Percentiles rank a stretch among this genome's conserved stretches.
Conservation (phyloP, 2,797 vertebrate species). For the Chaunax sp. region DNA sequence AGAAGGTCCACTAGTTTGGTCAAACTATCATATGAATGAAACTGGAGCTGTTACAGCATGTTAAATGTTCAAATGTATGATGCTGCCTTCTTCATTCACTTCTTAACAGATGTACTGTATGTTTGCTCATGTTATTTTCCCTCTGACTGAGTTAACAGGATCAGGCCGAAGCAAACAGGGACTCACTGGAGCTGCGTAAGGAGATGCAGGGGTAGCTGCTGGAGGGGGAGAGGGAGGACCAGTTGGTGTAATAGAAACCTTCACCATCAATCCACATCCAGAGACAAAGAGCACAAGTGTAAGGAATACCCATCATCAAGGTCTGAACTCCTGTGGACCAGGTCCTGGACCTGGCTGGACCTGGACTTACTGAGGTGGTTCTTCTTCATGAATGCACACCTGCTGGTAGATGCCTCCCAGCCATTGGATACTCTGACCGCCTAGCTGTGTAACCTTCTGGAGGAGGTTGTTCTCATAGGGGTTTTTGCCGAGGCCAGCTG, state of each 20-base stretch:
- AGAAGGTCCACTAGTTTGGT: no score
- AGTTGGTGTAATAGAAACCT: slow-evolving; percentile 30
- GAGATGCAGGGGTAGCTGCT: background rate
- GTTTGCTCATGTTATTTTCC: background rate
- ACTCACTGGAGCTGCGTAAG: slow-evolving; percentile 2
- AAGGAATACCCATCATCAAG: background rate
- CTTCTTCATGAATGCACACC: slow-evolving; percentile 8
- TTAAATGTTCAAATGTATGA: no score
- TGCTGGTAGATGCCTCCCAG: slow-evolving; percentile 53
- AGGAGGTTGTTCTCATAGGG: slow-evolving; percentile 33
- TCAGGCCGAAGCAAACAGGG: background rate
- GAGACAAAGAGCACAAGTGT: slow-evolving; percentile 2
- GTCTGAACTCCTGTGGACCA: background rate
- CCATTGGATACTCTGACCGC: slow-evolving; percentile 2
- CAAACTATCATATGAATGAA: no score
- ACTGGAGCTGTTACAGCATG: no score
- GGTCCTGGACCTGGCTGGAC: background rate
- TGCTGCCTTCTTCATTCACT: no score
- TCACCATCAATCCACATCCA: slow-evolving; percentile 34
- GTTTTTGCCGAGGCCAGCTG: slow-evolving; percentile 28
- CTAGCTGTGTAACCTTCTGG: slow-evolving; percentile 4
- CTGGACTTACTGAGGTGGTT: background rate
- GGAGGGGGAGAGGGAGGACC: accelerated
- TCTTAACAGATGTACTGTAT: no score
- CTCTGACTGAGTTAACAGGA: no score